A percentile compares a stretch with the other conserved stretches of the same genome.
Conservation (phyloP, 2,113 vertebrate species). For the Paralichthys olivaceus region DNA sequence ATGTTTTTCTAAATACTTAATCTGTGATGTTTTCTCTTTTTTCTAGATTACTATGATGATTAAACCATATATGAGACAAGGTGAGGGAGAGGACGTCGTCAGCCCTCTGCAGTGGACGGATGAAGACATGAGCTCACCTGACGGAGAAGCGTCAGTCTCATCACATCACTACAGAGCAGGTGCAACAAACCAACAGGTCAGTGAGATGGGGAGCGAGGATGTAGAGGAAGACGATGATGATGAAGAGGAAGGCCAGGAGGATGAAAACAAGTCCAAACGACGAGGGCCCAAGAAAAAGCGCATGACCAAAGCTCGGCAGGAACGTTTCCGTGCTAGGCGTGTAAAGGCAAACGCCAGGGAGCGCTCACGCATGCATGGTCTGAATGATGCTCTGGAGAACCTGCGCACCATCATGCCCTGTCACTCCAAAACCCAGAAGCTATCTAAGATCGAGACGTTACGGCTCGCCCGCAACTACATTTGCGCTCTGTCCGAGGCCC, state of each 20-base stretch:
- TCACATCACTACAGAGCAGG: slow-evolving; percentile 56
- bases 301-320: slow-evolving; percentile 94
- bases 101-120: slow-evolving; percentile 88
- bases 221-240: slow-evolving; percentile 67
- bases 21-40: slow-evolving; percentile 15
- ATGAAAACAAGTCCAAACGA: slow-evolving; percentile 88
- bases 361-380: slow-evolving; percentile 93
- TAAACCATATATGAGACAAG: slow-evolving; percentile 82
- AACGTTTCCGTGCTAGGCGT: slow-evolving; percentile 90
- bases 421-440: slow-evolving; percentile 97
- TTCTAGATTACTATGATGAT: slow-evolving; percentile 85
- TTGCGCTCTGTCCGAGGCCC: slow-evolving; percentile 94
- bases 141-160: slow-evolving; percentile 68
- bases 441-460: slow-evolving; percentile 97
- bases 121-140: slow-evolving; percentile 82
- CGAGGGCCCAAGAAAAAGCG: slow-evolving; percentile 97
- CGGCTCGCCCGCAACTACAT: slow-evolving; percentile 96
- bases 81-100: slow-evolving; percentile 85
- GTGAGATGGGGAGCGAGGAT: slow-evolving; percentile 81
- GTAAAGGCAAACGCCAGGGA: slow-evolving; percentile 96
- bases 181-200: slow-evolving; percentile 46
- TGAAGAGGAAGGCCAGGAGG: slow-evolving; percentile 83
- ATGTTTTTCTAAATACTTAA: no score
- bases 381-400: slow-evolving; percentile 95
- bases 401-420: slow-evolving; percentile 95